A percentile compares a stretch with the other conserved stretches of the same genome.
These are phyloP conservation scores for Cuculus canorus DNA, from an alignment of 2,797 vertebrate species.

Conservation along the genomic window DNA sequence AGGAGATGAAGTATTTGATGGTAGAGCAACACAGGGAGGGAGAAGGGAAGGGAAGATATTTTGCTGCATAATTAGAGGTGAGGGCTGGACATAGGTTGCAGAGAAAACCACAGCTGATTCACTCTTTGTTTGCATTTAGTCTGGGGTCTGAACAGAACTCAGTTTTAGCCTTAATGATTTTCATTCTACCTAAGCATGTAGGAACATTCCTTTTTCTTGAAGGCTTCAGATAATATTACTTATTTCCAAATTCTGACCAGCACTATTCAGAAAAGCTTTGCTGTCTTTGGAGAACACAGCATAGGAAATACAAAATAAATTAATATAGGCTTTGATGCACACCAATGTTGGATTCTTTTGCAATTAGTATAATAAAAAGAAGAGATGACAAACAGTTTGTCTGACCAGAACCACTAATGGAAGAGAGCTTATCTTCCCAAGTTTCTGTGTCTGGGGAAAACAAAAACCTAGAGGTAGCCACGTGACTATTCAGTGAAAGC, in stretches of 20 bases:
- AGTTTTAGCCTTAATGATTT: neutral
- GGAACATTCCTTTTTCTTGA: neutral
- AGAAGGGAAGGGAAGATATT: neutral
- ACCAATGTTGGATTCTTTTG: neutral
- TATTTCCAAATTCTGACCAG: neutral
- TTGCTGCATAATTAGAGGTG: neutral
- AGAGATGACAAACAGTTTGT: neutral
- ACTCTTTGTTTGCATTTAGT: neutral
- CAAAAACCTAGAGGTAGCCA: neutral
- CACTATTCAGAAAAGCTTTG: neutral
- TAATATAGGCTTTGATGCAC: neutral
- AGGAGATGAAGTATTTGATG: neutral
- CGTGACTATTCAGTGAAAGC: neutral
- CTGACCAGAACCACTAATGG: neutral
- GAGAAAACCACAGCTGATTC: neutral
- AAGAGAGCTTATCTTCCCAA: neutral
- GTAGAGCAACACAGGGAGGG: neutral
- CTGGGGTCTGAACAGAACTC: neutral
- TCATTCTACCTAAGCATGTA: neutral
- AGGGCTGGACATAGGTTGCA: neutral
- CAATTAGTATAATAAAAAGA: neutral
- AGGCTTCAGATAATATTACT: neutral
- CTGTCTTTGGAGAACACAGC: neutral
- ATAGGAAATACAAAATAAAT: neutral
- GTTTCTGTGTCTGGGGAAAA: neutral